Evolutionary conservation across 2,888 invertebrate genomes (phyloP), one percentile per base, ranked within the genome.

Genomic region (Tinea pellionella): DNA sequence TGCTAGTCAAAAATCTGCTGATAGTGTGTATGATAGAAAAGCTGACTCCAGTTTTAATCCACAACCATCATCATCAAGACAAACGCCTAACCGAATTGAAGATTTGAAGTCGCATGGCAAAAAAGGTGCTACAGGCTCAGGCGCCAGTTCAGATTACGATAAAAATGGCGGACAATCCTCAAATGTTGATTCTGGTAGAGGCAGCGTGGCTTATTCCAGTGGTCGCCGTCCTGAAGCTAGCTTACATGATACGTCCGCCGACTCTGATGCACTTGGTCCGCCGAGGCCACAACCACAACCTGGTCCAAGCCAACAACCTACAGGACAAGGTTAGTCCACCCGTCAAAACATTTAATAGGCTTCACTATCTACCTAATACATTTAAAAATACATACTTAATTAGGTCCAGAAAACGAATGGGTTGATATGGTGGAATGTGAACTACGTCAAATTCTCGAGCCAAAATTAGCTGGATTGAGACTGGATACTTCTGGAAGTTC

Each of bases 351-450:
- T n/a, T n/a, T n/a, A n/a, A n/a, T n/a, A n/a, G n/a, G n/a, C n/a
- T n/a, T n/a, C n/a, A n/a, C n/a, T n/a, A n/a, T n/a, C n/a, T n/a
- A n/a, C n/a, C n/a, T n/a, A n/a, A n/a, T n/a, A n/a, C n/a, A n/a
- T n/a, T n/a, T 24, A 37, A 37, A 6, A 37, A 37, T n/a, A 2
- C 37, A 37, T 37, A 37, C 9, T 37, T n/a, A 37, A 32, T n/a
- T 72, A 86, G 86, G 73, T 63, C 90, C 89, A 65, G 93, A 93
- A 68, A 90, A 92, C 30, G 94, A 94, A 76, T 94, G 94, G 94
- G 93, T 93, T 0, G 94, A 94, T 67, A 89, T 93, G 57, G 94
- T 94, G 9, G 94, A 94, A 73, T 93, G 92, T 53, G 94, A 94
- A 74, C 84, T 94, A 18, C 88, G 94, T 15, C 92, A 93, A 73